Evolutionary conservation across 1,140 invertebrate genomes (phyloP).

Genomic region (Amphibalanus amphitrite): DNA sequence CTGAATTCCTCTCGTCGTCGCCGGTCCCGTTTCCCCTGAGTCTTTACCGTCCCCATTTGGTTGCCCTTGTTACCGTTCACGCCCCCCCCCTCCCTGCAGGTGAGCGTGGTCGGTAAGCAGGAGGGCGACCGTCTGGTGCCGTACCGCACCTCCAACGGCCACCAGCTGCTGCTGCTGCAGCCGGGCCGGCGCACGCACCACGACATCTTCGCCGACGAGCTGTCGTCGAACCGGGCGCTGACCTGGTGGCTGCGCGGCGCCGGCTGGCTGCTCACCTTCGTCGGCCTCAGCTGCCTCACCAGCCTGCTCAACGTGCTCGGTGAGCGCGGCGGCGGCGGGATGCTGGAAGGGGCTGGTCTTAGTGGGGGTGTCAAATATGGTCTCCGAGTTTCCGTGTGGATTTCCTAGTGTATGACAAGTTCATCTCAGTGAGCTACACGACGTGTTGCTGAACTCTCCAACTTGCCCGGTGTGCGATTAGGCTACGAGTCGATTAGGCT

Average conservation of each 20-base stretch:
- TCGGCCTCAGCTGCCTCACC: conserved; percentile 43
- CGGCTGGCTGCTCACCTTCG: conserved; percentile 47
- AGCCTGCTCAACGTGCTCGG: conserved; percentile 38
- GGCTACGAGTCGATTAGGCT: too few relatives aligned
- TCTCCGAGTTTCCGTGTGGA: too few relatives aligned
- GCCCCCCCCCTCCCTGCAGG: conserved; percentile 30
- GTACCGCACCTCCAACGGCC: conserved; percentile 43
- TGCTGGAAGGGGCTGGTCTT: neutral
- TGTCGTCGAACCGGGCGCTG: conserved; percentile 32
- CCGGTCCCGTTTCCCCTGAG: too few relatives aligned
- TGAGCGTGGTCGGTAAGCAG: conserved; percentile 52
- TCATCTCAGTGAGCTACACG: too few relatives aligned
- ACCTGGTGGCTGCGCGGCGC: conserved; percentile 41
- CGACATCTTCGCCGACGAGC: conserved; percentile 48
- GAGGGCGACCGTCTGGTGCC: conserved; percentile 43
- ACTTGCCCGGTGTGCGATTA: neutral
- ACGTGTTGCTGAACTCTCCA: too few relatives aligned
- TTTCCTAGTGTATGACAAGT: too few relatives aligned
- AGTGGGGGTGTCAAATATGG: too few relatives aligned
- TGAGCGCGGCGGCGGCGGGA: neutral
- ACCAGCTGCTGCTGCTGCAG: conserved; percentile 41
- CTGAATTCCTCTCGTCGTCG: too few relatives aligned
- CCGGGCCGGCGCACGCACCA: conserved; percentile 38
- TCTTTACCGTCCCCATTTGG: too few relatives aligned
- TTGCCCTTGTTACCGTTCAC: too few relatives aligned